Base-by-base conservation (phyloP, 2,888 invertebrate species). In the Helobdella robusta region DNA sequence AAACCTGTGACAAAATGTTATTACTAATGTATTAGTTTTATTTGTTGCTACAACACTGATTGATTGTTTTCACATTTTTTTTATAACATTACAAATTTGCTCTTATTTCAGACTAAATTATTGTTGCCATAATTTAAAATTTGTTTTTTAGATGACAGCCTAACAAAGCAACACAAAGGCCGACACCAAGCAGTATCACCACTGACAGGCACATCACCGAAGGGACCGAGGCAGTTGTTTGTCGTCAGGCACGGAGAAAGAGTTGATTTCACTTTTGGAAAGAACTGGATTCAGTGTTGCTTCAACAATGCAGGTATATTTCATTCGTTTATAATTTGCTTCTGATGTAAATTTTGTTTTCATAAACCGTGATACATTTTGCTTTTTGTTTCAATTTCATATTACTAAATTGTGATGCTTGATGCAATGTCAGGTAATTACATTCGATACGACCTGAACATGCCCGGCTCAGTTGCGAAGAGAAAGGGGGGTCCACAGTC, bases 161-260 rank as follows among this genome's bases (percentile, higher is more conserved):
- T n/a, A n/a, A n/a, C n/a, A n/a, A n/a, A n/a, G n/a, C n/a, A n/a
- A n/a, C n/a, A n/a, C n/a, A n/a, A 30, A 5, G 28, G 28, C 18
- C 56, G 28, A n/a, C 28, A 30, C 1, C n/a, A 56, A 1, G 56
- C 25, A 6, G 32, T 56, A 8, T 56, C 56, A n/a, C n/a, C 56
- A 11, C 56, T 56, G n/a, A 32, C 28, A 28, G 32, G 32, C 28
- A 32, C 32, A n/a, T 56, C 35, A 20, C n/a, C 35, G 11, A 20
- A 30, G 23, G 46, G 44, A 25, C 30, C 25, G 1, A 30, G 48
- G 25, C 56, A 35, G 28, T 52, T 87, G 65, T 84, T 84, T 73
- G 84, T 90, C 46, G 85, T 91, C 83, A 84, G 95, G 0, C 95
- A 95, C 80, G 94, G 92, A 0, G 95, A 95, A 80, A 83, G 95